Evolutionary conservation across 2,888 invertebrate species (phyloP).

Genomic region (Orthosia gracilis): DNA sequence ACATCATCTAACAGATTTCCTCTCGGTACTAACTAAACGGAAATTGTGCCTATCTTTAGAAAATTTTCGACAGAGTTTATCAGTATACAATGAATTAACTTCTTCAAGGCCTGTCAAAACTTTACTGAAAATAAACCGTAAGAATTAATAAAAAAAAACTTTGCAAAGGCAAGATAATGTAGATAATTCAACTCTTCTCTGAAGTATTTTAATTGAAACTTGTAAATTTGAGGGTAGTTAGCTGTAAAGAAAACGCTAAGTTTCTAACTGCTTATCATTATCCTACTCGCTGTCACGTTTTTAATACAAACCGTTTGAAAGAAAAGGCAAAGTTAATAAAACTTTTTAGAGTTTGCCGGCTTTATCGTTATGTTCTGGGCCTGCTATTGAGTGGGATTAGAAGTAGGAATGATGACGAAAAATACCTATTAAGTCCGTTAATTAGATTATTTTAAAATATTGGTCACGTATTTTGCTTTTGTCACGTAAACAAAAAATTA

Average conservation of each 20-base stretch:
- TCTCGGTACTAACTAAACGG: neutral
- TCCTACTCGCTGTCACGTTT: slow-evolving; percentile 3
- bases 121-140: slow-evolving; percentile 25
- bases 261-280: slow-evolving; percentile 46
- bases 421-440: too few relatives aligned
- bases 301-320: slow-evolving; percentile 14
- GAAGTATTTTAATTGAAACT: slow-evolving; percentile 47
- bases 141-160: slow-evolving; percentile 39
- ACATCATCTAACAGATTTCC: neutral
- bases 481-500: too few relatives aligned
- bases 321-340: slow-evolving; percentile 19
- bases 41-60: neutral
- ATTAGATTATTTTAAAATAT: too few relatives aligned
- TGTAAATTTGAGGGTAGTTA: slow-evolving; percentile 25
- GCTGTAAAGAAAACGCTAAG: slow-evolving; percentile 30
- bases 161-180: slow-evolving; percentile 41
- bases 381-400: neutral
- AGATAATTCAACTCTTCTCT: slow-evolving; percentile 29
- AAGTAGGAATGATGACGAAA: neutral
- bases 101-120: slow-evolving; percentile 10
- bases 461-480: too few relatives aligned
- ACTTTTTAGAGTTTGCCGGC: neutral
- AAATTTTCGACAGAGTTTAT: slow-evolving; percentile 9
- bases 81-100: slow-evolving; percentile 7
- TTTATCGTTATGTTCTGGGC: neutral